Percentiles rank a stretch among this genome's conserved stretches.
Conservation (phyloP, 2,888 invertebrate species). For the Perizoma affinitatum region DNA sequence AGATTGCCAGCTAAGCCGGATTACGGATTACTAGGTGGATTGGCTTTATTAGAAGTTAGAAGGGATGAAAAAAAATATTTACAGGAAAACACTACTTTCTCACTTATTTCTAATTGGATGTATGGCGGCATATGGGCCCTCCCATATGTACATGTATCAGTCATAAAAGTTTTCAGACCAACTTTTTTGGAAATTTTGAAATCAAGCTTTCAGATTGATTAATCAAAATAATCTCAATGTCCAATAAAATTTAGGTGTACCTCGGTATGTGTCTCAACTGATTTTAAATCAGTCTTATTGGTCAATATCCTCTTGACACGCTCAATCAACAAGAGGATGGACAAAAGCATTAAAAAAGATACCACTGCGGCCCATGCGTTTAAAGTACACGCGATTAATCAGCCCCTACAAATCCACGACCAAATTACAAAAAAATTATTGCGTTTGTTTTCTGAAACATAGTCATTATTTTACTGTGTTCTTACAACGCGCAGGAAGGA, state of each 20-base stretch:
- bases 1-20: conserved; percentile 13
- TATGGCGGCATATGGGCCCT: neutral
- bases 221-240: no score
- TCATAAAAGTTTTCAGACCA: neutral
- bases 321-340: conserved; percentile 1
- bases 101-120: conserved; percentile 11
- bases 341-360: neutral
- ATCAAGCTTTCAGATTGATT: no score
- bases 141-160: neutral
- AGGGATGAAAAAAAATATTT: conserved; percentile 8
- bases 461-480: neutral
- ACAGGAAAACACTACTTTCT: conserved; percentile 17
- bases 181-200: no score
- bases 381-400: conserved; percentile 15
- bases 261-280: no score
- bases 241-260: no score
- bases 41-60: conserved; percentile 7
- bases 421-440: conserved; percentile 2
- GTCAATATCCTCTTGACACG: no score
- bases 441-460: conserved; percentile 14
- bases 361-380: conserved; percentile 11
- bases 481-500: conserved; percentile 29
- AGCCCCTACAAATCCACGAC: conserved; percentile 2
- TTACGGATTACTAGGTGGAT: conserved; percentile 14
- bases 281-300: no score